Evolutionary conservation across 2,888 invertebrate species (phyloP), one percentile per base, ranked within the genome.

Genomic region (Drosophila buzzatii): DNA sequence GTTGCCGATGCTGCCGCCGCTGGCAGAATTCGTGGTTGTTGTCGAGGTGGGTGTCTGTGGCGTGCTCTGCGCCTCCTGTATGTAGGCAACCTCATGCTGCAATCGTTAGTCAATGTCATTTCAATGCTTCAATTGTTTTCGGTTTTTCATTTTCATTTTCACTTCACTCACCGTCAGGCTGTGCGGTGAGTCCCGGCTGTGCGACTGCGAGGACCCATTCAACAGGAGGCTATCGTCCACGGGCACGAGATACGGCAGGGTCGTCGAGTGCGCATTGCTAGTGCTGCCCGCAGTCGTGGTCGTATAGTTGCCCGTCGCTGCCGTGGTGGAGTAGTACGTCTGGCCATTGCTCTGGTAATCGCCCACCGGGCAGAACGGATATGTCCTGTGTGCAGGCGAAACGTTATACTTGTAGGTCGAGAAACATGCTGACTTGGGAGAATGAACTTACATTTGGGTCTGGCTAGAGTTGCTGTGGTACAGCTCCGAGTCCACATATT

Each of bases 291-390:
- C 70, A 59, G 92, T 90, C 39, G 93, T 91, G 12, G 94, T 89
- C 42, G 93, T 91, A 93, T 96, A 95, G 79, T 95, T 95, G 60
- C 89, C 90, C 42, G 91, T 76, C 49, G 91, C 81, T 45, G 91
- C 79, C 57, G 92, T 85, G 92, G 94, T 95, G 91, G 94, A 95
- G 81, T 95, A 96, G 93, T 95, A 98, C 92, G 95, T 97, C 92
- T 93, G 93, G 41, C 91, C 92, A 74, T 90, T 92, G 62, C 92
- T 72, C 68, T 92, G 91, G 68, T 93, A 93, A 72, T 96, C 96
- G 16, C 95, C 96, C 73, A 96, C 96, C 53, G 96, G 95, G 91
- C 96, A 97, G 60, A 96, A 96, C 70, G 96, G 96, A 94, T 96
- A 96, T 89, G 95, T 95, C 95, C 96, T 96, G 75, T n/a, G 14